These are phyloP conservation scores for Pantelozetes paolii DNA, from an alignment of 2,888 invertebrate genomes.

Conservation along the genomic window DNA sequence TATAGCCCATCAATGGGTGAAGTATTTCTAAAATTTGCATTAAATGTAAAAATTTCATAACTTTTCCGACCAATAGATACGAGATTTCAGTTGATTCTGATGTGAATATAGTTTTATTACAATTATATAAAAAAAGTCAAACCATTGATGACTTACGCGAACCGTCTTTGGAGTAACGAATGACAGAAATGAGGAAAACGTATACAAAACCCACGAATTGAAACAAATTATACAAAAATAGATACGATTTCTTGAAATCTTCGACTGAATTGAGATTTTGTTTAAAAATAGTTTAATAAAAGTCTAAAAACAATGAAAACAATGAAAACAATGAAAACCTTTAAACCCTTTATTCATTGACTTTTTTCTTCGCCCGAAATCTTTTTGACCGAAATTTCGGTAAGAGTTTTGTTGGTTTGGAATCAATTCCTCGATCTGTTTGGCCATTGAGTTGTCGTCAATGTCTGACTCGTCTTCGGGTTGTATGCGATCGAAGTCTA, in stretches of 20 bases:
- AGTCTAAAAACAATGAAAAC: background rate
- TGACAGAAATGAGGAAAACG: slow-evolving; percentile 63
- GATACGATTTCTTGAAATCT: slow-evolving; percentile 56
- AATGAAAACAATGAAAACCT: background rate
- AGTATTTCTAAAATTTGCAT: slow-evolving; percentile 80
- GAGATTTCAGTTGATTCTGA: slow-evolving; percentile 64
- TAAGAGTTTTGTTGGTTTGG: slow-evolving; percentile 39
- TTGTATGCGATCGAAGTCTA: slow-evolving; percentile 87
- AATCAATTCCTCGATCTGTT: slow-evolving; percentile 67
- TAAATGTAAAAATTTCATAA: slow-evolving; percentile 74
- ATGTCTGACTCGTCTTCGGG: slow-evolving; percentile 71
- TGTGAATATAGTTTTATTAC: slow-evolving; percentile 12
- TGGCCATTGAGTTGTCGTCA: slow-evolving; percentile 55
- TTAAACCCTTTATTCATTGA: slow-evolving; percentile 18
- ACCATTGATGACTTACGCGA: slow-evolving; percentile 55
- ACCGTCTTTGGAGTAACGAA: slow-evolving; percentile 71
- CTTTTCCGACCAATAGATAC: slow-evolving; percentile 68
- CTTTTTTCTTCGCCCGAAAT: slow-evolving; percentile 41
- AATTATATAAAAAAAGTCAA: background rate
- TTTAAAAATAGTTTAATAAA: background rate
- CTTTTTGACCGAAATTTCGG: slow-evolving; percentile 42
- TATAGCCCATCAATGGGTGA: slow-evolving; percentile 83
- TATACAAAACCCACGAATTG: slow-evolving; percentile 82
- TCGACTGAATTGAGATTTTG: slow-evolving; percentile 27
- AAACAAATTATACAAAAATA: slow-evolving; percentile 80